Base-by-base conservation (phyloP, 1,140 invertebrate species). In the Psilanteris sp. region DNA sequence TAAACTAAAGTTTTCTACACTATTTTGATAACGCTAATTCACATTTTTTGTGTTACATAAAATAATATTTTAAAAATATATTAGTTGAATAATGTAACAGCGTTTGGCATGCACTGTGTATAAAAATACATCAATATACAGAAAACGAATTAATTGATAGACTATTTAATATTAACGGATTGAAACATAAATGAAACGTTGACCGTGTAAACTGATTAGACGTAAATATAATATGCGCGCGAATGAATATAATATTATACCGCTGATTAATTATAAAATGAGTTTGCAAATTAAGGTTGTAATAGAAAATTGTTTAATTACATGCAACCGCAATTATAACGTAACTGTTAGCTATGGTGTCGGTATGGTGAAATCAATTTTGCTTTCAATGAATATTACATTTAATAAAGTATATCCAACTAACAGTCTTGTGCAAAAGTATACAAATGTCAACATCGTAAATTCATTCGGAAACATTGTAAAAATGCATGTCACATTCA, bases 401-500 rank as follows among this genome's bases (percentile, higher is more conserved):
- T 50, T 9, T 20, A 13, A 46, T 31, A 15, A 10, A 41, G n/a
- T n/a, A 31, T 31, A 29, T 14, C 22, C 10, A 31, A 37, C 46
- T 37, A 41, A 62, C 55, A 62, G 39, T 16, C 24, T 8, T 22
- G 32, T 54, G 32, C 62, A 72, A 72, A 50, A 62, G 46, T 43
- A 32, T 22, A 39, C 68, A 43, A 64, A 57, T 43, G 59, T 62
- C 57, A 64, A 73, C 57, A 57, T 73, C 59, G 43, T 64, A 64
- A 73, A 62, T 57, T 62, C 27, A 39, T 37, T 55, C 16, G 50
- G 44, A 66, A 66, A 73, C 59, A 64, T 72, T 73, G 59, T 73
- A 73, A 73, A 73, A 73, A 66, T 66, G 66, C 52, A 8, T 36
- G 41, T 57, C 26, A 66, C 59, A 66, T 66, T 66, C 59, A 66